Evolutionary conservation across 2,113 vertebrate species (phyloP), one percentile per base, ranked within the genome.

Genomic region (Anser brachyrhynchus): DNA sequence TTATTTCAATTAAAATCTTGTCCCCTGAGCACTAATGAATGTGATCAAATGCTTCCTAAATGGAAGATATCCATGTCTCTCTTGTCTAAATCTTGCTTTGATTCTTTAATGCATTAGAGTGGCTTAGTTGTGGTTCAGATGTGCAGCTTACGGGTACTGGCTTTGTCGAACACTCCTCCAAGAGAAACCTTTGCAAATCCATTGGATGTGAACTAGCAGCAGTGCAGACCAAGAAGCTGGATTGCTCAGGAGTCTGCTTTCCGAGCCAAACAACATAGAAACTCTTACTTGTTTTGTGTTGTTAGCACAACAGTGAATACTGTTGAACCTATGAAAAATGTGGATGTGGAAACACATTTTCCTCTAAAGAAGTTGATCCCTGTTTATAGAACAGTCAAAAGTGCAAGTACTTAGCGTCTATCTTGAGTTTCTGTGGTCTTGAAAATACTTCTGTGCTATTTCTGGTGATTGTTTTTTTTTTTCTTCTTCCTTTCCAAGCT

Each of bases 241-340:
- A 29, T 35, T 58, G 43, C 57, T 93, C 69, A 28, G 57, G 75
- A 85, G 49, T 89, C 80, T 94, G 90, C 28, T 89, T 69, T 90
- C 76, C 44, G 51, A 95, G 93, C 90, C 92, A 95, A 82, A n/a
- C 70, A 91, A 83, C 89, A 89, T 62, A 92, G 93, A 93, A 92
- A 96, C 93, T 73, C 1, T 0, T 66, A 52, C 84, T 96, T 96
- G 83, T 94, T 93, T 94, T 15, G 1, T 93, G 84, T 92, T 96
- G 93, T 96, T 31, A 43, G 62, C 70, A 92, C 91, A 80, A 83
- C 87, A 58, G 58, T 89, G 93, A 96, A 52, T 87, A 96, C 93
- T 84, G n/a, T 72, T 92, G 88, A 81, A 43, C 74, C 87, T 95
- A 59, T 0, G 81, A 72, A 75, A 93, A 79, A 62, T 39, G 58